Evolutionary conservation across 2,113 vertebrate genomes (phyloP).

Genomic region (Entomyzon cyanotis): DNA sequence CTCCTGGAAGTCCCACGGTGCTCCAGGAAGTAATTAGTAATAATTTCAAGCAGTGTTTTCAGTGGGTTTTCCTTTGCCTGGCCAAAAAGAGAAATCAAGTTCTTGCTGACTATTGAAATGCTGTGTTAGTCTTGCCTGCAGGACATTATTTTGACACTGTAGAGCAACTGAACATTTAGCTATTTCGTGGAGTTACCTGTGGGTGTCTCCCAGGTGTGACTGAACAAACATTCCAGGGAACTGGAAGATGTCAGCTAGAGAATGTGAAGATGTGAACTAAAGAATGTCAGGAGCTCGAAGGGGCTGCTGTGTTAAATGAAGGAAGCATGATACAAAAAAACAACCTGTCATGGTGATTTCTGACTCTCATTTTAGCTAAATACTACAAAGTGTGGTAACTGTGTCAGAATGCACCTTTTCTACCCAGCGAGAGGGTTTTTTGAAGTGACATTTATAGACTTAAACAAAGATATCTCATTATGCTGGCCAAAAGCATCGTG

Average conservation of each 20-base stretch:
- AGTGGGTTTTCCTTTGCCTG: conserved; percentile 79
- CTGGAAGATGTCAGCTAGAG: neutral
- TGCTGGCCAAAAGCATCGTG: neutral
- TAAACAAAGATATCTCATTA: neutral
- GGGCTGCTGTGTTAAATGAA: neutral
- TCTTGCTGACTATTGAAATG: rapidly evolving
- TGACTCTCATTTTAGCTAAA: neutral
- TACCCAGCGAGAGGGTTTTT: neutral
- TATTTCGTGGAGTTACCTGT: neutral
- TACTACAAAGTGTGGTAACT: neutral
- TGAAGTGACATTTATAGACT: neutral
- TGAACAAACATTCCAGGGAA: neutral
- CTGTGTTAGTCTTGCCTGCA: neutral
- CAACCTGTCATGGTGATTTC: rapidly evolving
- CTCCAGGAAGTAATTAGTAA: conserved; percentile 85
- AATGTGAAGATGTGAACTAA: neutral
- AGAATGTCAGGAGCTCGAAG: rapidly evolving
- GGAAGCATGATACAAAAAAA: neutral
- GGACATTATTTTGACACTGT: neutral
- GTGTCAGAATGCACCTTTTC: neutral
- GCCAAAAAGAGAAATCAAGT: neutral
- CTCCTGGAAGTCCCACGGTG: conserved; percentile 38
- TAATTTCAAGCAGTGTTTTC: conserved; percentile 90
- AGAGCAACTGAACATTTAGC: neutral
- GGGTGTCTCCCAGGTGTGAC: neutral